Evolutionary conservation across 2,113 vertebrate genomes (phyloP), one percentile per base, ranked within the genome.

Genomic region (Noturus placidus): DNA sequence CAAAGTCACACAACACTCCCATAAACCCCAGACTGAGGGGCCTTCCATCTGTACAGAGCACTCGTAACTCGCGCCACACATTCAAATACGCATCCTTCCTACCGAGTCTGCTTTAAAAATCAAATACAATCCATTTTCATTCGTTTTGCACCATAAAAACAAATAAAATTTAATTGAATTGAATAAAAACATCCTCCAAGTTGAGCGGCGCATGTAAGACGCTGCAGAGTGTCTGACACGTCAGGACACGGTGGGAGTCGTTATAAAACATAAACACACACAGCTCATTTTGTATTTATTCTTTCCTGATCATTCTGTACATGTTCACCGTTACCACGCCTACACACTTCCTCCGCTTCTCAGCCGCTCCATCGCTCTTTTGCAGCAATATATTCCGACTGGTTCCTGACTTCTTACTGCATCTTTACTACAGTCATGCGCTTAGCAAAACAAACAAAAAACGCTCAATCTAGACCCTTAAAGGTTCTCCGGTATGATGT

Each of bases 21-120:
- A 63, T 56, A 52, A 84, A 82, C 67, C 80, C 88, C 67, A 22
- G 38, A 82, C 27, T 46, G 57, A 77, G 86, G 89, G 89, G 89
- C 76, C 89, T 89, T 87, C 86, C 89, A 82, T 57, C 15, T 67
- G 33, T 82, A 83, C 82, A n/a, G 50, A 19, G 74, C 33, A 11
- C 61, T 81, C 59, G 56, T 38, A 15, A 82, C n/a, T 38, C n/a
- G 77, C n/a, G 22, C n/a, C 5, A 77, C 87, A 86, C 56, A 63
- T 17, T 57, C 19, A 33, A n/a, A n/a, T n/a, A 50, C 33, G n/a
- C 76, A 10, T 14, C n/a, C 25, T 88, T 22, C 13, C 33, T 38
- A 65, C 52, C 69, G 7, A 78, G 1, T 54, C 72, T 72, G 30
- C 67, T 69, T 33, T 35, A 69, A 69, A 38, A 69, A 69, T 14